phyloP scores from a whole-genome alignment of 2,113 vertebrate genomes.

The Serilophus lunatus region DNA sequence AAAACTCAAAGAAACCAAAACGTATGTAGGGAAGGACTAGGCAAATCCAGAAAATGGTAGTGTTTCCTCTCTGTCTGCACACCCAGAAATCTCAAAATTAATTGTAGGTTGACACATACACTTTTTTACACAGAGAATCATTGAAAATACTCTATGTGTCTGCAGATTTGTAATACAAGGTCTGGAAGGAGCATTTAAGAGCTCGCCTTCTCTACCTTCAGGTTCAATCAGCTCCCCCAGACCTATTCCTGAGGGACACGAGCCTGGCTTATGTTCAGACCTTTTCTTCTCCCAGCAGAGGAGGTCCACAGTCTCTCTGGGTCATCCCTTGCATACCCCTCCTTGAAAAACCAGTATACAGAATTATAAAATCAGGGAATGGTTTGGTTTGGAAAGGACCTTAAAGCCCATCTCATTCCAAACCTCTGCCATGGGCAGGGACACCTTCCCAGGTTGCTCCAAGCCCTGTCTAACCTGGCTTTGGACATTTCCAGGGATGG shows the following conservation, averaged over 20 bases:
- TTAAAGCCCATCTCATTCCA: not conserved
- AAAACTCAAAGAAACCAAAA: not conserved
- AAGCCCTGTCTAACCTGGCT: fast-evolving
- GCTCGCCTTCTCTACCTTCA: not conserved
- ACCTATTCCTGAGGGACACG: not conserved
- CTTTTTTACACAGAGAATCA: not conserved
- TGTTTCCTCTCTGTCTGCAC: not conserved
- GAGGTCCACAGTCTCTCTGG: not conserved
- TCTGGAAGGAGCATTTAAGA: not conserved
- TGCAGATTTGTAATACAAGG: not conserved
- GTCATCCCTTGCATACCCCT: not conserved
- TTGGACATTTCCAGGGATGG: not conserved
- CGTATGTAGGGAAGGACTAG: not conserved
- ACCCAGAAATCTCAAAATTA: not conserved
- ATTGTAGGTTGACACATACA: not conserved
- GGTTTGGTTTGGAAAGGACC: not conserved
- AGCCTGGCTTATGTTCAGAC: not conserved
- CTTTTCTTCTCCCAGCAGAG: not conserved
- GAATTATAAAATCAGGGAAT: not conserved
- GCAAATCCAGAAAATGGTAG: not conserved
- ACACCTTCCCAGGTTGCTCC: fast-evolving
- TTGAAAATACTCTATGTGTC: not conserved
- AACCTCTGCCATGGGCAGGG: not conserved
- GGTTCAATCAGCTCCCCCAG: not conserved
- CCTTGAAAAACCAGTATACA: not conserved